Evolutionary conservation across 2,888 invertebrate species (phyloP).

Genomic region (Cantharis nigra): DNA sequence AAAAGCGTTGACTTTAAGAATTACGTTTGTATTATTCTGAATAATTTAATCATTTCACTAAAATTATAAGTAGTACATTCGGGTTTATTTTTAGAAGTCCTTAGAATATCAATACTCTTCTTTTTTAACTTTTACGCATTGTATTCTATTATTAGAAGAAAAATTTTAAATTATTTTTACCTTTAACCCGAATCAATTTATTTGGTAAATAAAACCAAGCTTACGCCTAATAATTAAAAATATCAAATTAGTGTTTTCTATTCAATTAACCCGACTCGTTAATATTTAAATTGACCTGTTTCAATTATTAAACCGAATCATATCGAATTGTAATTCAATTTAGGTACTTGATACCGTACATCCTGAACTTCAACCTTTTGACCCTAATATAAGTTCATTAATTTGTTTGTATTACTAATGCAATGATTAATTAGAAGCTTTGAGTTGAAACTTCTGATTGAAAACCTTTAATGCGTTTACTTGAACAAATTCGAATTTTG

Average conservation of each 20-base stretch:
- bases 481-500: not conserved
- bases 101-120: not conserved
- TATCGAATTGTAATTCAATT: not conserved
- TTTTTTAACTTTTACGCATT: not conserved
- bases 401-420: not conserved
- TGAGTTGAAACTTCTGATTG: not conserved
- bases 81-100: not conserved
- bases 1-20: not conserved
- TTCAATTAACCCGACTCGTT: not conserved
- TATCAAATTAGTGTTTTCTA: not conserved
- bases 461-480: not conserved
- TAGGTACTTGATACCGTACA: not conserved
- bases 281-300: not conserved
- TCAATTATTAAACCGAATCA: not conserved
- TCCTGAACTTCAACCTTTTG: not conserved
- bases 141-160: not conserved
- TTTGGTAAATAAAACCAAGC: not conserved
- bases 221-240: not conserved
- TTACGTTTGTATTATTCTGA: not conserved
- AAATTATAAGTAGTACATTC: not conserved
- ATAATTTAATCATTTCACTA: not conserved
- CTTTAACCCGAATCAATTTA: not conserved
- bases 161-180: not conserved
- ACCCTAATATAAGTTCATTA: not conserved
- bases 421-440: not conserved